Base-by-base conservation (phyloP, 2,113 vertebrate genomes). In the Pristiophorus japonicus region DNA sequence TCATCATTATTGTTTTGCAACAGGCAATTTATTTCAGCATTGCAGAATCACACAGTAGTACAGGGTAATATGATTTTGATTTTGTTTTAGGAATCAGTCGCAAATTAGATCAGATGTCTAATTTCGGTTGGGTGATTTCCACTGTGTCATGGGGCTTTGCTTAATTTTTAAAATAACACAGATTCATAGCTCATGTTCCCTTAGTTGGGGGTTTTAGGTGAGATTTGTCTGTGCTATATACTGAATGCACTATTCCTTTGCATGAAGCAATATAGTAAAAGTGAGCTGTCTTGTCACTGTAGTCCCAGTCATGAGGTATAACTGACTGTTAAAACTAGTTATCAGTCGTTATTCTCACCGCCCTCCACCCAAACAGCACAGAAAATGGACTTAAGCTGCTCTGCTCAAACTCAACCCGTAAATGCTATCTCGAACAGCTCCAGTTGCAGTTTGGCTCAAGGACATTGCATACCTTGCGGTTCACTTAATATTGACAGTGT, bases 401-500 rank as follows among this genome's bases (percentile, higher is more conserved):
- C 16, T 81, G 88, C n/a, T 38, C 75, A 81, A 81, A 42, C 75
- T 42, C n/a, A 59, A 92, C 88, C 88, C 65, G 88, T n/a, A 7
- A 63, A 63, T 63, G 88, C 63, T 63, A 92, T 92, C 59, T 92
- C 34, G 88, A 63, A n/a, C 18, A 63, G 4, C 59, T 92, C 88
- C 59, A 92, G 59, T 18, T 38, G 59, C n/a, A 92, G 62, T 38
- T 92, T 63, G 88, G 88, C 55, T 92, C 88, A 63, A 92, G 34
- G 88, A 92, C 88, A 92, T 38, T 38, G 59, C 88, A 92, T 59
- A 92, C 88, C 88, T 92, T 92, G 88, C 6, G n/a, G 59, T 38
- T 63, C 59, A 63, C 59, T 91, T 91, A 63, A 92, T 92, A 38
- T 92, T 92, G 88, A 92, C 88, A 92, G 88, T 63, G 12, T 91